These are phyloP conservation scores for Cotesia congregata DNA, from an alignment of 2,888 invertebrate species.

Conservation along the genomic window DNA sequence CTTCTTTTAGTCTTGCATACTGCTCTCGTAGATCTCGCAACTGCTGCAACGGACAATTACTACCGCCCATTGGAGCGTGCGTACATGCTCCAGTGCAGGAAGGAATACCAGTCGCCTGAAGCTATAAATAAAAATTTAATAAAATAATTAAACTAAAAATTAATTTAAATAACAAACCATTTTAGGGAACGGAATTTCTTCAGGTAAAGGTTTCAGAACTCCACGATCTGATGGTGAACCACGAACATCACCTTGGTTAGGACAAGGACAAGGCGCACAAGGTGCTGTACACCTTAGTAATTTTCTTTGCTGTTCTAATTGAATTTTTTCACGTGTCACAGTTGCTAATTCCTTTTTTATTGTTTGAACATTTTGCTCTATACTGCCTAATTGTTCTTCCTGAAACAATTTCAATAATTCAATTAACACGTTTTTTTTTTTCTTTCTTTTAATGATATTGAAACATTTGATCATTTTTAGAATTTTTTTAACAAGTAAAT, in stretches of 20 bases:
- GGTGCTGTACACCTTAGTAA: constrained; percentile 64
- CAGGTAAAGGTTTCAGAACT: constrained; percentile 21
- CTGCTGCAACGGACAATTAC: constrained; percentile 71
- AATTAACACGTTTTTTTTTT: background rate
- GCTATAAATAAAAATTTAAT: background rate
- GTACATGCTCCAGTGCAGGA: constrained; percentile 60
- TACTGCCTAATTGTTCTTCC: constrained; percentile 75
- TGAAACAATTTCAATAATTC: constrained; percentile 53
- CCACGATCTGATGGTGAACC: constrained; percentile 39
- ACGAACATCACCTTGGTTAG: constrained; percentile 52
- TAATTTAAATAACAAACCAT: background rate
- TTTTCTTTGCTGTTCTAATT: constrained; percentile 71
- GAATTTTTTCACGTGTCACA: constrained; percentile 72
- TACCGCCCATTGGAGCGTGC: constrained; percentile 57
- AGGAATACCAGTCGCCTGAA: constrained; percentile 22
- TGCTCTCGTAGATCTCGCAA: constrained; percentile 75
- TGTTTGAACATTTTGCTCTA: constrained; percentile 75
- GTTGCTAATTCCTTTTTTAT: constrained; percentile 73
- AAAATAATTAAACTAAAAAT: background rate
- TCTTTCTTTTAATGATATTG: background rate
- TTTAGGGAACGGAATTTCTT: background rate
- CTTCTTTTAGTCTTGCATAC: constrained; percentile 77
- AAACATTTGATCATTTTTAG: background rate
- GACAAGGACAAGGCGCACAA: constrained; percentile 61
- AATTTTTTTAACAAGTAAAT: too few relatives aligned